Base-by-base conservation (phyloP, 2,888 invertebrate species). In the Zele albiditarsus region DNA sequence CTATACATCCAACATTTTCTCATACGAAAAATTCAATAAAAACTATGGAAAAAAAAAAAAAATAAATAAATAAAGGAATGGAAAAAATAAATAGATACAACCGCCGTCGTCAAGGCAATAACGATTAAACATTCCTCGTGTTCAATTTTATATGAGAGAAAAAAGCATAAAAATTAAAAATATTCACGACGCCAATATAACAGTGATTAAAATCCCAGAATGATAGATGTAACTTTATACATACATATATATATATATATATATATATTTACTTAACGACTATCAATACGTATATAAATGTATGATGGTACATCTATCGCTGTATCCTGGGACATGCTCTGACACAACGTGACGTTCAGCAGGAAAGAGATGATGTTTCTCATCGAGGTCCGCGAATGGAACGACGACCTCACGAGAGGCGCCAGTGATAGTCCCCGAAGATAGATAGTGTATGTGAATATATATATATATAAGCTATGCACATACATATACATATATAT, bases 81-180 rank as follows among this genome's bases (percentile, higher is more conserved):
- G 10, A 28, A 62, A 62, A 28, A 53, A 8, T 8, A 20, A 53
- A 10, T 53, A 53, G 53, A 53, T 53, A 20, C 10, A 20, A 53
- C 53, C 53, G 53, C 53, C 57, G 83, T 85, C 82, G 86, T 80
- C 87, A 86, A 80, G 87, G 87, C 84, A 86, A 87, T 86, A 88
- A 87, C 84, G 87, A 88, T 82, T 86, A 87, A 88, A 87, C 87
- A 78, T 33, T 69, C 57, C 46, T 49, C 31, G 28, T 4, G n/a
- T n/a, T 63, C 31, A 46, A 38, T 27, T 14, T 49, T 14, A 31
- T 27, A 42, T 1, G 20, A 63, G 14, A 20, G 20, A 28, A 71
- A 28, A 49, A 49, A 28, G 6, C 12, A 31, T 27, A 58, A 73
- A n/a, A 57, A 73, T 27, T 49, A 71, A 42, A 62, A 66, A 60